Evolutionary conservation across 1,140 invertebrate species (phyloP), one percentile per base, ranked within the genome.

Genomic region (Drosophila repletoides): DNA sequence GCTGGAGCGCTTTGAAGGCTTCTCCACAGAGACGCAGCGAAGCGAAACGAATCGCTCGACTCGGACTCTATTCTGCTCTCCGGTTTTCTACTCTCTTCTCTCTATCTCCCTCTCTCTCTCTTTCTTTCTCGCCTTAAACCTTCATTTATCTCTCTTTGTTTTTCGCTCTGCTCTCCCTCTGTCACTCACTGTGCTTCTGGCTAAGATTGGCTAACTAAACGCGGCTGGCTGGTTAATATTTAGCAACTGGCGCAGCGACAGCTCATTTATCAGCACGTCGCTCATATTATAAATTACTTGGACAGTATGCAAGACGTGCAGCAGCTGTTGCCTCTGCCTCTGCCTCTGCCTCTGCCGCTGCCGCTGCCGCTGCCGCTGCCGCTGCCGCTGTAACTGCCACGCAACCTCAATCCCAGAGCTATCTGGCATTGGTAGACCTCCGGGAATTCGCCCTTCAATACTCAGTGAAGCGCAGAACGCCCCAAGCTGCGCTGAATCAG

Each of bases 201-300:
- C 7, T 43, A 48, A 51, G 26, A 33, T 52, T 46, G 40, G 59
- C 29, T 34, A 61, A 45, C 45, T 60, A 26, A 67, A 43, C 45
- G 36, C 28, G 46, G 28, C 48, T 46, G 45, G 38, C 46, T 67
- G 46, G 56, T 67, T 67, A 67, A 53, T 67, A 67, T 67, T 67
- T 67, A 61, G 46, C 64, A 60, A 66, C 55, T 66, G 63, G 38
- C 63, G 36, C 56, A 52, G 40, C 56, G 58, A 61, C 56, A 68
- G 59, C 65, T 68, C 65, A 55, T 68, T 63, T 68, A 68, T 68
- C 59, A 68, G 59, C 58, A 68, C 49, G 59, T 63, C 48, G 41
- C 59, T 49, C 41, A 53, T 55, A 68, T 68, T 68, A 68, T 68
- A 68, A 68, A 68, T 68, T 63, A 63, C 55, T 68, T 53, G 33